These are phyloP conservation scores for Acinonyx jubatus DNA, from an alignment of 2,113 vertebrate species.

Conservation along the genomic window DNA sequence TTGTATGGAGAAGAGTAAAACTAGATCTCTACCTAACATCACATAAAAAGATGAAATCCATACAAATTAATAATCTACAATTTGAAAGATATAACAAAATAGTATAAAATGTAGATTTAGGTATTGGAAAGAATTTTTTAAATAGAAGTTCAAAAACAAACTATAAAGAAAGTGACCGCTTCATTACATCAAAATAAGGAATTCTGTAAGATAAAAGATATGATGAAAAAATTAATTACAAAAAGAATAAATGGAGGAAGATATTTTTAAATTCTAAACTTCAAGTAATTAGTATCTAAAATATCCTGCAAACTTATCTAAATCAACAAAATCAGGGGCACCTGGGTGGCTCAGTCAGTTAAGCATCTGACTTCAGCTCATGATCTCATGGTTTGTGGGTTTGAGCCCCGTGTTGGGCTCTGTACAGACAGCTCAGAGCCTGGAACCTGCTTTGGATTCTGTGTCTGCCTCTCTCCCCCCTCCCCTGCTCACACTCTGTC, in stretches of 20 bases:
- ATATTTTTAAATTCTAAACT: neutral
- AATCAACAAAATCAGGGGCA: neutral
- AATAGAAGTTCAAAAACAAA: neutral
- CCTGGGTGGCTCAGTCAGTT: too few relatives aligned
- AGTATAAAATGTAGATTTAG: neutral
- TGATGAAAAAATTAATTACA: neutral
- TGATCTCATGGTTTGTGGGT: too few relatives aligned
- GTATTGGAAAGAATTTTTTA: neutral
- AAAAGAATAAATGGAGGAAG: neutral
- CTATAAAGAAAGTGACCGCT: neutral
- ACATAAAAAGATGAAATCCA: neutral
- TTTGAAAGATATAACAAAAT: neutral
- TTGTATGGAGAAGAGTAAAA: neutral
- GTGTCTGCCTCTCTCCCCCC: too few relatives aligned
- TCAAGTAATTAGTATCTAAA: neutral
- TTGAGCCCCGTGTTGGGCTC: too few relatives aligned
- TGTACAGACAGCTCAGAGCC: too few relatives aligned
- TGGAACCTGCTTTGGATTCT: too few relatives aligned
- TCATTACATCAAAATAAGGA: neutral
- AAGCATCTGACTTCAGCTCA: too few relatives aligned
- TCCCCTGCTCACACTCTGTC: too few relatives aligned
- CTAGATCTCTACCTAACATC: neutral
- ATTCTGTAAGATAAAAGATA: neutral
- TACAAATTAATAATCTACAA: neutral
- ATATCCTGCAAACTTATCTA: neutral